Evolutionary conservation across 2,888 invertebrate genomes (phyloP), one percentile per base, ranked within the genome.

Genomic region (Labia minor): DNA sequence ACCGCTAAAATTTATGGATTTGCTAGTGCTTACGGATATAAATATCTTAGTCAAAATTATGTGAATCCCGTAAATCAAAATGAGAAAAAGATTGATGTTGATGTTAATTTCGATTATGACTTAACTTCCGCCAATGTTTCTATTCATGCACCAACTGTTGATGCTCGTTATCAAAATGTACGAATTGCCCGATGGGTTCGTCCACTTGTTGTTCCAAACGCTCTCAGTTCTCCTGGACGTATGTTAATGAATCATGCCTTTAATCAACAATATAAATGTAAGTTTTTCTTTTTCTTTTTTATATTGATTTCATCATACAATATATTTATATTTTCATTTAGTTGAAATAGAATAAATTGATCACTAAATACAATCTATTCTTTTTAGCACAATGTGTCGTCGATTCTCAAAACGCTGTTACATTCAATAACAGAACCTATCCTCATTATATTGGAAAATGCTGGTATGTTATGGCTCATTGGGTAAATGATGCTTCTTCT

Each of bases 381-480:
- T n/a, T n/a, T n/a, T 68, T 76, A 87, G 87, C 82, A 63, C 79
- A 78, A 72, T 89, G 89, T 73, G 78, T 82, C 2, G 75, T 89
- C 61, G 87, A 88, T 70, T 77, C 80, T 33, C 79, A 77, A 65
- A 77, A 76, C 66, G 80, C 83, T 64, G 81, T 77, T 70, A 88
- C 88, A 1, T 88, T 88, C 77, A 87, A 88, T 77, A 82, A 84
- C 74, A 82, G 80, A 61, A 79, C 80, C 33, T 87, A 84, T 74
- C 78, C 82, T 11, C 79, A 85, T 71, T 75, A 79, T 26, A 71
- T 80, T 73, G 77, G 80, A 73, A 72, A 78, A 61, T 81, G 82
- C 33, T 87, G 87, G 86, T 84, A 87, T 71, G 83, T 86, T 0
- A 79, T 83, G 68, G n/a, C n/a, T n/a, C n/a, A n/a, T n/a, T n/a